Evolutionary conservation across 2,113 vertebrate species (phyloP).

Genomic region (Melanerpes aurifrons): DNA sequence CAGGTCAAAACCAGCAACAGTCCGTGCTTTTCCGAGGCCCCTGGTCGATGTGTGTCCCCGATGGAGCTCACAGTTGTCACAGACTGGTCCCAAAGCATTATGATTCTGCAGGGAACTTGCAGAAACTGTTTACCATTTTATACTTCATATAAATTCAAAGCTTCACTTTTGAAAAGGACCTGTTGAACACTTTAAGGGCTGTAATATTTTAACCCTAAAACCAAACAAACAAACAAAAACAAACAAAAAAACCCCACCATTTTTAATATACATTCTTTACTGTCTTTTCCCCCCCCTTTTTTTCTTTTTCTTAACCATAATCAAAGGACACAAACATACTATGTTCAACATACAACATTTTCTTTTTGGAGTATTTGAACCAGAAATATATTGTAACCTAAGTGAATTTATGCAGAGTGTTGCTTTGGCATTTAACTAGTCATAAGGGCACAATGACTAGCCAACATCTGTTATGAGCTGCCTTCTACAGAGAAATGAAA

Average conservation of each 20-base stretch:
- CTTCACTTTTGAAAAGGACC: neutral
- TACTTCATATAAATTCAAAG: neutral
- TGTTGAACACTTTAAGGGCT: neutral
- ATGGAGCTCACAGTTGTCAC: too few species aligned
- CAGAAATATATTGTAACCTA: neutral
- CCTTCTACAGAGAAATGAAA: neutral
- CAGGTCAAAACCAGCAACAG: too few species aligned
- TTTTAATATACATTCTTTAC: too few species aligned
- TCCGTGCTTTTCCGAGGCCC: too few species aligned
- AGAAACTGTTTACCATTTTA: neutral
- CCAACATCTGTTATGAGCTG: neutral
- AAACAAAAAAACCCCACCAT: too few species aligned
- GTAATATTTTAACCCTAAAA: neutral
- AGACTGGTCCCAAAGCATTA: neutral
- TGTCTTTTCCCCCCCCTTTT: too few species aligned
- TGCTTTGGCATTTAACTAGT: neutral
- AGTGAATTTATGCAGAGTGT: neutral
- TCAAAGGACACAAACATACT: rapidly evolving
- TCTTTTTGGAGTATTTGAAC: neutral
- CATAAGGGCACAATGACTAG: neutral
- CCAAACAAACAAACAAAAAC: neutral
- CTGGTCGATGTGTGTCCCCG: too few species aligned
- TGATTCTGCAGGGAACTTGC: neutral
- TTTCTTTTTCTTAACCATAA: neutral
- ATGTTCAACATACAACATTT: neutral